A percentile compares a stretch with the other conserved stretches of the same genome.
Conservation (phyloP, 2,888 invertebrate genomes). For the Troilus luridus region DNA sequence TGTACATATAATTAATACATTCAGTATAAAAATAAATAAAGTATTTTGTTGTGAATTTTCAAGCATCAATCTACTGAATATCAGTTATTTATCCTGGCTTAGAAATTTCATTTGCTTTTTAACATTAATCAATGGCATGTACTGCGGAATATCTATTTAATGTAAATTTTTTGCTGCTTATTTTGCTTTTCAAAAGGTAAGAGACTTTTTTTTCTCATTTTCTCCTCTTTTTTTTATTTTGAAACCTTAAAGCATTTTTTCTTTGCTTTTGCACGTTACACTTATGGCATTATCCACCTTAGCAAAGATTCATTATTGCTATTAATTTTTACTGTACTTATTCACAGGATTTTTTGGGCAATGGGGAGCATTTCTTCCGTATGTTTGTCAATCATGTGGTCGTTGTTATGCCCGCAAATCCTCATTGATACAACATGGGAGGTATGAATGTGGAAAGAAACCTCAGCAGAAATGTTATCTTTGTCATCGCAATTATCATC, state of each 20-base stretch:
- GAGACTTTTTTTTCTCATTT: slow-evolving; percentile 28
- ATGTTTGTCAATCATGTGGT: slow-evolving; percentile 57
- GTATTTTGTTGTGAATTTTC: background rate
- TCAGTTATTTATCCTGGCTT: slow-evolving; percentile 4
- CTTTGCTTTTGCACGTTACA: slow-evolving; percentile 53
- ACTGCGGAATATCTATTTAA: slow-evolving; percentile 22
- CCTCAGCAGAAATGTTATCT: slow-evolving; percentile 67
- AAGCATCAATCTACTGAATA: background rate
- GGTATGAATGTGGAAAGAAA: slow-evolving; percentile 68
- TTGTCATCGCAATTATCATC: slow-evolving; percentile 63
- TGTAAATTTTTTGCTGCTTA: slow-evolving; percentile 34
- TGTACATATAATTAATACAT: background rate
- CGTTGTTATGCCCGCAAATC: slow-evolving; percentile 57
- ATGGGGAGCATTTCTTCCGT: slow-evolving; percentile 53
- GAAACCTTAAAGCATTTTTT: background rate
- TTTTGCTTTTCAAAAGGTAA: slow-evolving; percentile 48
- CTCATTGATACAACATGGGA: slow-evolving; percentile 52
- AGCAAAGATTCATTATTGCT: background rate
- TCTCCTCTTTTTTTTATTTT: background rate
- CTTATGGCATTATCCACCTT: background rate
- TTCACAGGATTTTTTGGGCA: slow-evolving; percentile 49
- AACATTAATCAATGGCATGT: slow-evolving; percentile 35
- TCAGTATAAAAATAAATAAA: background rate
- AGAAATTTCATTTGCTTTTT: slow-evolving; percentile 44
- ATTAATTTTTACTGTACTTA: slow-evolving; percentile 39